Evolutionary conservation across 2,797 vertebrate species (phyloP).

Genomic region (Capromys pilorides): DNA sequence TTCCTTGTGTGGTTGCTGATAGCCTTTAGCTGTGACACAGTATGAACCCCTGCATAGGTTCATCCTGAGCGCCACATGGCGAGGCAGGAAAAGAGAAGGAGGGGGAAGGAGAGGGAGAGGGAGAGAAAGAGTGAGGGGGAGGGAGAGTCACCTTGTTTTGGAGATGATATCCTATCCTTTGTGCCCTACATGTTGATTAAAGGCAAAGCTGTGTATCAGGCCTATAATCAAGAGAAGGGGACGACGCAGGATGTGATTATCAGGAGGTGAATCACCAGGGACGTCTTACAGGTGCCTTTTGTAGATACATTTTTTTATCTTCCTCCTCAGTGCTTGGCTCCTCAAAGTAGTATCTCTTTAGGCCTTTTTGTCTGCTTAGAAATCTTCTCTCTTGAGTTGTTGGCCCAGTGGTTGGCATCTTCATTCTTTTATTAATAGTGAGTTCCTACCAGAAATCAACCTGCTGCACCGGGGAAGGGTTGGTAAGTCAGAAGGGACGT

Average conservation of each 20-base stretch:
- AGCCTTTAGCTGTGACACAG: background rate
- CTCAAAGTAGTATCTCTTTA: background rate
- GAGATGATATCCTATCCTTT: background rate
- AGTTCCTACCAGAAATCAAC: background rate
- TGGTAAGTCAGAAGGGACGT: background rate
- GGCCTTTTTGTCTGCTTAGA: background rate
- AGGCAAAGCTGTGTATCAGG: background rate
- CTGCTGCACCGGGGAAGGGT: background rate
- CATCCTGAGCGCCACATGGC: background rate
- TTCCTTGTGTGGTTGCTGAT: background rate
- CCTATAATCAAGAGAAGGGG: background rate
- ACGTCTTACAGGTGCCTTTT: background rate
- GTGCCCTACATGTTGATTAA: background rate
- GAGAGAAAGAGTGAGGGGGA: fast-evolving
- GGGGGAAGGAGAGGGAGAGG: fast-evolving
- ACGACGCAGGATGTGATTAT: background rate
- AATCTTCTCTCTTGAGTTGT: background rate
- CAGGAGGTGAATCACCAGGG: background rate
- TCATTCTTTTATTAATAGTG: conserved; percentile 7
- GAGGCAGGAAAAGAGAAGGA: background rate
- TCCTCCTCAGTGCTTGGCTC: background rate
- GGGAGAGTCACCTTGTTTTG: background rate
- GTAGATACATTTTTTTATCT: background rate
- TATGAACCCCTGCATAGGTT: background rate
- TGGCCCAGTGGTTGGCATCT: background rate